These are phyloP conservation scores for Aricia agestis DNA, from an alignment of 1,140 invertebrate species.

Conservation along the genomic window DNA sequence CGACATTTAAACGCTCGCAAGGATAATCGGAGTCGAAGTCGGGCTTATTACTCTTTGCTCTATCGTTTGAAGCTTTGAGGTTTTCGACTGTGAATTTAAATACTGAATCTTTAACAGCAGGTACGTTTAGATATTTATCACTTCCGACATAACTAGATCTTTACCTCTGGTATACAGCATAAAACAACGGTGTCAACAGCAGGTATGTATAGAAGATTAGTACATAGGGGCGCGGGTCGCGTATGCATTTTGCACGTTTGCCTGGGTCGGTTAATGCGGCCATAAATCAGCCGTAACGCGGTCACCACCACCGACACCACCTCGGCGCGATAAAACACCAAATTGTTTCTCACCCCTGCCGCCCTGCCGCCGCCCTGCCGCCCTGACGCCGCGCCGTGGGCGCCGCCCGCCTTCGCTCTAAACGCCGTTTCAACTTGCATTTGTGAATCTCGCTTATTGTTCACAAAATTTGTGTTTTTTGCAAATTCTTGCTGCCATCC, in stretches of 20 bases:
- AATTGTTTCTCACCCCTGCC: constrained; percentile 68
- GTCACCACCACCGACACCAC: constrained; percentile 47
- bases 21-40: constrained; percentile 43
- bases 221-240: constrained; percentile 20
- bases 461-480: constrained; percentile 67
- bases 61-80: constrained; percentile 1
- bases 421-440: constrained; percentile 73
- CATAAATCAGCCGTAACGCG: constrained; percentile 69
- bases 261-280: constrained; percentile 54
- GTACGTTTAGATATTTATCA: not conserved
- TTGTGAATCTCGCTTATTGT: constrained; percentile 73
- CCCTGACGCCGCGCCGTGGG: constrained; percentile 35
- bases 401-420: constrained; percentile 71
- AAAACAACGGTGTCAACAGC: not conserved
- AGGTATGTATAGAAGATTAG: not conserved
- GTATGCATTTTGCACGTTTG: constrained; percentile 56
- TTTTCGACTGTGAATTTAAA: not conserved
- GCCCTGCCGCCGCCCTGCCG: constrained; percentile 24
- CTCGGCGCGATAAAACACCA: constrained; percentile 68
- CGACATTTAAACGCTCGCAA: constrained; percentile 54
- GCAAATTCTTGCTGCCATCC: constrained; percentile 44
- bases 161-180: not conserved
- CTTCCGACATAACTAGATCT: not conserved
- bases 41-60: constrained; percentile 20
- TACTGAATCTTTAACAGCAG: not conserved